These are phyloP conservation scores for Trematocara zebra DNA, from an alignment of 2,113 vertebrate genomes.

Conservation along the genomic window DNA sequence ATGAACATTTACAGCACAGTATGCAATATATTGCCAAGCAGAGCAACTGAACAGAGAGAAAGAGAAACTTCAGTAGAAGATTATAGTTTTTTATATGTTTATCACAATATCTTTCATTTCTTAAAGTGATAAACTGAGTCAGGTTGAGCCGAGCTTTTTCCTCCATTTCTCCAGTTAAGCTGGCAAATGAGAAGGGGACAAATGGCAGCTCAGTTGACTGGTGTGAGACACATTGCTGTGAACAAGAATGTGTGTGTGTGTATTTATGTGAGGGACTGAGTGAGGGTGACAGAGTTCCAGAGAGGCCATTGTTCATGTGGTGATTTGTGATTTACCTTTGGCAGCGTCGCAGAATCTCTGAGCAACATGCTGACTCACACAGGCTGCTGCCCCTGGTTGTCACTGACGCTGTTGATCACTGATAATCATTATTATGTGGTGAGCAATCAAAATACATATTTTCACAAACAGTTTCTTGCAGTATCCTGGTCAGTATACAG, in stretches of 20 bases:
- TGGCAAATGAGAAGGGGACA: neutral
- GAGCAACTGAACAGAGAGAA: neutral
- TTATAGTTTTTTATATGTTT: neutral
- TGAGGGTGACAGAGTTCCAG: slow-evolving; percentile 8
- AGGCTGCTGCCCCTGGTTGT: neutral
- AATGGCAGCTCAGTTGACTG: neutral
- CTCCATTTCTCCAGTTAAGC: neutral
- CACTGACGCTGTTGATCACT: slow-evolving; percentile 10
- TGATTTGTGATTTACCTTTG: slow-evolving; percentile 29
- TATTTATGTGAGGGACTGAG: neutral
- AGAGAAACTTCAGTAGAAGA: neutral
- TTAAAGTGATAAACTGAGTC: neutral
- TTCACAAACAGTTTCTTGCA: neutral
- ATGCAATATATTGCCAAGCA: neutral
- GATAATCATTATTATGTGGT: neutral
- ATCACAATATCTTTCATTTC: neutral
- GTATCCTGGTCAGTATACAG: neutral
- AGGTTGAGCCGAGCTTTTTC: neutral
- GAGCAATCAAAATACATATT: neutral
- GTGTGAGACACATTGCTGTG: slow-evolving; percentile 5
- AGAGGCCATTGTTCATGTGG: slow-evolving; percentile 38
- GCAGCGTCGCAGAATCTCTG: slow-evolving; percentile 17
- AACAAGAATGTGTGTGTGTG: neutral
- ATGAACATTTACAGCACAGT: neutral
- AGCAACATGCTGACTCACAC: slow-evolving; percentile 45